phyloP scores from a whole-genome alignment of 2,113 vertebrate genomes.

The Saguinus midas region DNA sequence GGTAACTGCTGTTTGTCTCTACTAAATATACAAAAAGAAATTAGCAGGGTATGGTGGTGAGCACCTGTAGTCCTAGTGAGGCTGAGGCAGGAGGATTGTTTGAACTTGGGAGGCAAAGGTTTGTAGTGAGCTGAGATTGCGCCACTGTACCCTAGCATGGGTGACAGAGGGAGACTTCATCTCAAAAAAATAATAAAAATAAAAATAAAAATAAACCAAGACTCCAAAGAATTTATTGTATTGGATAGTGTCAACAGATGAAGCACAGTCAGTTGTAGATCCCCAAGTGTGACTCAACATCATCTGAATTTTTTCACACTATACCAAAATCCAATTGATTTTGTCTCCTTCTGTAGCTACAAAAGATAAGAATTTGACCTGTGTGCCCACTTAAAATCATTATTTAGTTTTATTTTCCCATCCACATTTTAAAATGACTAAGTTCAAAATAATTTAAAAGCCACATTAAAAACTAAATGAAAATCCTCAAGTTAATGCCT shows the following conservation, averaged over 20 bases:
- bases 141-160: no score
- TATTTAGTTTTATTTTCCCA: constrained; percentile 27
- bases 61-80: no score
- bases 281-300: neutral
- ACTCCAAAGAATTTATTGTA: neutral
- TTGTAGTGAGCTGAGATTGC: no score
- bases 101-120: no score
- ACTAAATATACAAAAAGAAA: no score
- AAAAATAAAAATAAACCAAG: no score
- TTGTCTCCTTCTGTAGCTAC: neutral
- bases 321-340: neutral
- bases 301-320: neutral
- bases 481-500: constrained; percentile 52
- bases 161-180: no score
- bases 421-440: constrained; percentile 60
- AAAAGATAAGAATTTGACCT: neutral
- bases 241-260: neutral
- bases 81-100: no score
- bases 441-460: constrained; percentile 60
- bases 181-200: no score
- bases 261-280: neutral
- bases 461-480: constrained; percentile 66
- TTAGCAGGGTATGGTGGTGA: no score
- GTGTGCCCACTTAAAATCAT: constrained; percentile 38
- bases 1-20: no score